Base-by-base conservation (phyloP, 2,797 vertebrate species). In the Rallus crepitans region DNA sequence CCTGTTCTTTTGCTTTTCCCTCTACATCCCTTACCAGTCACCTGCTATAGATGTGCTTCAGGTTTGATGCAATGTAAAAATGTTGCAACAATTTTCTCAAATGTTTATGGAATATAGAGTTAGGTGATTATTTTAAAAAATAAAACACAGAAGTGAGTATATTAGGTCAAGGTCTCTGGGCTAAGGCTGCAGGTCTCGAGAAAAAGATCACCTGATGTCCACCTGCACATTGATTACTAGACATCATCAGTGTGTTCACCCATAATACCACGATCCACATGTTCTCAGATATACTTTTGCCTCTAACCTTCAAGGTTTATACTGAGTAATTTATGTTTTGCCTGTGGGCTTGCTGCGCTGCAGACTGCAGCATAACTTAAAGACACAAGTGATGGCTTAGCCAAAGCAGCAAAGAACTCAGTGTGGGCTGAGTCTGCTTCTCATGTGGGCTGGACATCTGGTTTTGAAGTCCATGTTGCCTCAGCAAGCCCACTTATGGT, bases 71-170 rank as follows among this genome's bases (percentile, higher is more conserved):
- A 40, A 20, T 19, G 53, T 42, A n/a, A 59, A 87, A 78, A 19
- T 0, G 1, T 61, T 60, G 42, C 14, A 75, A 66, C 25, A 33
- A 53, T 87, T 87, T 90, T 84, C 31, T 89, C 47, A 66, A 45
- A 45, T 0, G 8, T 59, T 89, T 73, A 48, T 31, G 5, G 21
- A 8, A 25, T 71, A 30, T 35, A 33, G 12, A n/a, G 7, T 15
- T 53, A 42, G 84, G 8, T 2, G 31, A 33, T 76, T 20, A 66
- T 48, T 42, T 82, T 80, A 52, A 52, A 66, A 86, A 66, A 61
- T 31, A 39, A 61, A 89, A 4, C 2, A 3, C 23, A 83, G 35
- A 60, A 80, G 11, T 27, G n/a, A 60, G 40, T 0, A 0, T 40
- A 11, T 77, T 66, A 71, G 75, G 6, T 40, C 23, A 57, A 56